These are phyloP conservation scores for Lagria hirta DNA, from an alignment of 2,888 invertebrate species.

Conservation along the genomic window DNA sequence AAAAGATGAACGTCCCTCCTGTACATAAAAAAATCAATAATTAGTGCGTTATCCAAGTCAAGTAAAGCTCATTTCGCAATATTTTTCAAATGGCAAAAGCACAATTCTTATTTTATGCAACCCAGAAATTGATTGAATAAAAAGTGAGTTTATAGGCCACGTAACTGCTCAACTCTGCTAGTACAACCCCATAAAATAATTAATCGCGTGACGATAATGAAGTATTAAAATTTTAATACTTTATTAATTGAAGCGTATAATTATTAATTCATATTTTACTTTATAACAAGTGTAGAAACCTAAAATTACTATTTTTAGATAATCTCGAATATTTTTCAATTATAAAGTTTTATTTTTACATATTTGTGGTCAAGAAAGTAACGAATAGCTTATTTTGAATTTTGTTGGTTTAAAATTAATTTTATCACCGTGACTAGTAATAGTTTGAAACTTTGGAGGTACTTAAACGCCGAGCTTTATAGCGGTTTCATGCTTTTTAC, in stretches of 20 bases:
- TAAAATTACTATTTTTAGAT: slow-evolving; percentile 9
- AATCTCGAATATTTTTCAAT: slow-evolving; percentile 14
- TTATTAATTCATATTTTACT: slow-evolving; percentile 16
- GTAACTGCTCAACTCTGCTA: slow-evolving; percentile 17
- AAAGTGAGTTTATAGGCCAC: slow-evolving; percentile 16
- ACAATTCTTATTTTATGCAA: too few relatives aligned
- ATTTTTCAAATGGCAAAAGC: too few relatives aligned
- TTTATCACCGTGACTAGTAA: too few relatives aligned
- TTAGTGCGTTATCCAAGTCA: too few relatives aligned
- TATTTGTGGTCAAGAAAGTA: slow-evolving; percentile 10
- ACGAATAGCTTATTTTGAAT: too few relatives aligned
- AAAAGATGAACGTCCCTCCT: too few relatives aligned
- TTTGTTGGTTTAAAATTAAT: too few relatives aligned
- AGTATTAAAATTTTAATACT: slow-evolving; percentile 22
- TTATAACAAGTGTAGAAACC: slow-evolving; percentile 7
- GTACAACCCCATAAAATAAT: slow-evolving; percentile 21
- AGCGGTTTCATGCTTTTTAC: too few relatives aligned
- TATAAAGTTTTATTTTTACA: slow-evolving; percentile 16
- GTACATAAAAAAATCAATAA: too few relatives aligned
- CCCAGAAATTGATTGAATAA: slow-evolving; percentile 12
- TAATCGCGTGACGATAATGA: slow-evolving; percentile 19
- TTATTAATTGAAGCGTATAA: slow-evolving; percentile 20
- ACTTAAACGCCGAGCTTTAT: too few relatives aligned
- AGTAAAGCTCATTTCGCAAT: too few relatives aligned
- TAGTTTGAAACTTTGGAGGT: too few relatives aligned